Evolutionary conservation across 2,797 vertebrate species (phyloP).

Genomic region (Bovichtus diacanthus): DNA sequence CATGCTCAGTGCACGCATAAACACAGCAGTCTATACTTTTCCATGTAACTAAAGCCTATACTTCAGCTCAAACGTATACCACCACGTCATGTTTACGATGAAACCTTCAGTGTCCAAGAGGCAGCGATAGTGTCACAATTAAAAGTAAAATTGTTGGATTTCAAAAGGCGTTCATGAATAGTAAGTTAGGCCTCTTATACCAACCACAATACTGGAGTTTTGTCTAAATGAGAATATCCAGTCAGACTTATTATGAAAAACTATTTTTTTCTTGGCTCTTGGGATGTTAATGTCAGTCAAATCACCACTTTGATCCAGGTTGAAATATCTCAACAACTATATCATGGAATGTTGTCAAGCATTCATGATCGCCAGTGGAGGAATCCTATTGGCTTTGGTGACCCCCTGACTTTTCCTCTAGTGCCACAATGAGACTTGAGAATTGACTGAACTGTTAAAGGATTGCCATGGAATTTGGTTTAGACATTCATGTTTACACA

Average conservation of each 20-base stretch:
- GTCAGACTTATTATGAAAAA: not conserved
- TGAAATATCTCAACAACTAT: not conserved
- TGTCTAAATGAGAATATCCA: not conserved
- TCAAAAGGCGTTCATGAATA: not conserved
- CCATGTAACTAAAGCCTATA: conserved; percentile 16
- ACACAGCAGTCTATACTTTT: conserved; percentile 56
- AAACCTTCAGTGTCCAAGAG: not conserved
- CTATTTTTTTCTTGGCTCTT: too few relatives aligned
- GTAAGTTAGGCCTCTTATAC: not conserved
- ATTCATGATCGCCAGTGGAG: too few relatives aligned
- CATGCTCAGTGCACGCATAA: conserved; percentile 12
- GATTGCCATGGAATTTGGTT: too few relatives aligned
- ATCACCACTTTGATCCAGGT: too few relatives aligned
- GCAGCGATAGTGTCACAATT: not conserved
- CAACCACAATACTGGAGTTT: not conserved
- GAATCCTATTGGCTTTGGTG: too few relatives aligned
- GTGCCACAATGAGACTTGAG: too few relatives aligned
- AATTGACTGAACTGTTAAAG: too few relatives aligned
- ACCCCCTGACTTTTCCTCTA: too few relatives aligned
- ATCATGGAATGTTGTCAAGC: too few relatives aligned
- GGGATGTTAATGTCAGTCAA: too few relatives aligned
- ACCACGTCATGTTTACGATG: conserved; percentile 14
- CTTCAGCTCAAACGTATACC: conserved; percentile 39
- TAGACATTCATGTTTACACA: too few relatives aligned
- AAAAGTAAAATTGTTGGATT: too few relatives aligned